Conservation (phyloP, 2,888 invertebrate genomes). For the Sphaeridia pumilis region DNA sequence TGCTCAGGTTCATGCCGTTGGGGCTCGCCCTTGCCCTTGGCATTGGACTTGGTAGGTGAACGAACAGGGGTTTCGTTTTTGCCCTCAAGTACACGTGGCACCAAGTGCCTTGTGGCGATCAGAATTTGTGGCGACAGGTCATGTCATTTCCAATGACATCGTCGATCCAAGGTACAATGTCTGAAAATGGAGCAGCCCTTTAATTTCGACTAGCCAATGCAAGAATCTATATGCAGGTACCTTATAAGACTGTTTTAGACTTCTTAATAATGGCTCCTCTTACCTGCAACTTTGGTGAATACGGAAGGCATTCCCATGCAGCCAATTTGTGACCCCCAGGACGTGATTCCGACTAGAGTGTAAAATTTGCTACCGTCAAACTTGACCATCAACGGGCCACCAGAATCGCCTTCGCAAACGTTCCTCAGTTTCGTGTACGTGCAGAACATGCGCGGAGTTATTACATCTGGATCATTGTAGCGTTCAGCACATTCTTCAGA, state of each 20-base stretch:
- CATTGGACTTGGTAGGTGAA: too few species aligned
- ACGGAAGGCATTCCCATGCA: background rate
- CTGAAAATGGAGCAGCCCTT: background rate
- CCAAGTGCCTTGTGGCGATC: too few species aligned
- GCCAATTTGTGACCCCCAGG: background rate
- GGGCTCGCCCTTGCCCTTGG: too few species aligned
- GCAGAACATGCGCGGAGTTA: background rate
- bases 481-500: background rate
- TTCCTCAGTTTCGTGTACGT: background rate
- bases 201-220: background rate
- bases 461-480: background rate
- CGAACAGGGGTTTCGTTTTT: too few species aligned
- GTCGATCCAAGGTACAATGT: background rate
- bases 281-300: background rate
- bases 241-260: background rate
- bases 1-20: too few species aligned
- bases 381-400: background rate
- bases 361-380: background rate
- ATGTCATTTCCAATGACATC: background rate
- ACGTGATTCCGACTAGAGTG: background rate
- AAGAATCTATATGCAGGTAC: background rate
- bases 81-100: too few species aligned
- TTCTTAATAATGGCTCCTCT: background rate
- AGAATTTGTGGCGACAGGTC: too few species aligned
- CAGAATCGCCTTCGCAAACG: constrained; percentile 1